phyloP scores from a whole-genome alignment of 2,113 vertebrate species.

The Aplodontia rufa region DNA sequence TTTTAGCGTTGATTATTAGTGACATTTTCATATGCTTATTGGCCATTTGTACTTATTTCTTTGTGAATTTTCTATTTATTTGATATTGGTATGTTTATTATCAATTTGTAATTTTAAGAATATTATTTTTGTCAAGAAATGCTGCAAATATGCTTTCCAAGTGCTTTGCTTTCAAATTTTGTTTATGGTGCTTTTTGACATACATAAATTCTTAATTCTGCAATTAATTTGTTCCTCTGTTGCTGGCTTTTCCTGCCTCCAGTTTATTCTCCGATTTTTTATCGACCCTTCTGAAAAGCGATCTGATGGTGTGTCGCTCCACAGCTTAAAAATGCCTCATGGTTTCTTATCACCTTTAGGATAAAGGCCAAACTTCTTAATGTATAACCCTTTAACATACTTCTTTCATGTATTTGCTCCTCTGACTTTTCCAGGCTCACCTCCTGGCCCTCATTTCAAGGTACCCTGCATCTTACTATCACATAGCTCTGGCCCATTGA shows the following conservation, averaged over 20 bases:
- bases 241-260: conserved; percentile 35
- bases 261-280: background rate
- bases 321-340: background rate
- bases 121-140: conserved; percentile 74
- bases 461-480: background rate
- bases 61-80: conserved; percentile 69
- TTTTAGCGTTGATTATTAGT: conserved; percentile 41
- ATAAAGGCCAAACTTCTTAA: background rate
- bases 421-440: background rate
- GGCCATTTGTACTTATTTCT: conserved; percentile 59
- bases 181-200: conserved; percentile 76
- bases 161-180: conserved; percentile 73
- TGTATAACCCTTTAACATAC: too few species aligned
- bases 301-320: background rate
- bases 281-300: background rate
- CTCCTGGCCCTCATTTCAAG: background rate
- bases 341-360: background rate
- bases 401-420: background rate
- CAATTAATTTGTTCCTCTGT: conserved; percentile 53
- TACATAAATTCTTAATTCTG: conserved; percentile 74
- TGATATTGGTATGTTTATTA: conserved; percentile 57
- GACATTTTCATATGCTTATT: conserved; percentile 48
- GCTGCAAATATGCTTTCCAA: conserved; percentile 60
- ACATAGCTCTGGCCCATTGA: background rate
- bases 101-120: conserved; percentile 63